Evolutionary conservation across 2,113 vertebrate species (phyloP).

Genomic region (Tricholaema leucomelas): DNA sequence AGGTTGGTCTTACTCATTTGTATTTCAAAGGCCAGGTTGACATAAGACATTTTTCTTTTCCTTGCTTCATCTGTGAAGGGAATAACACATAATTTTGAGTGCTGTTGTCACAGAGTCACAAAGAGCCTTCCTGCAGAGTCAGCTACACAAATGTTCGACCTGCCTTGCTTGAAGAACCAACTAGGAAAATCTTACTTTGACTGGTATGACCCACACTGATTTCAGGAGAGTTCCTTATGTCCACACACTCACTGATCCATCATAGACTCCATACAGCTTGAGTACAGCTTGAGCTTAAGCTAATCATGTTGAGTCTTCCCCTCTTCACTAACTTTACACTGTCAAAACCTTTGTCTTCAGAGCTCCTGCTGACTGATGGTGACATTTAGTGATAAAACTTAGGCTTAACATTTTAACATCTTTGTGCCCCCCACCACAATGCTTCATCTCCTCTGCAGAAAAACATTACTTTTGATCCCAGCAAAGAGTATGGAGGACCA

Average conservation of each 20-base stretch:
- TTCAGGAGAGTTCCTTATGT: background rate
- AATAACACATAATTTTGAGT: constrained; percentile 13
- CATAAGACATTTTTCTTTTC: constrained; percentile 48
- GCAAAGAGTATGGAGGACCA: background rate
- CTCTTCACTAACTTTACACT: background rate
- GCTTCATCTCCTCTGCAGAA: background rate
- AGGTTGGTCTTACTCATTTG: constrained; percentile 46
- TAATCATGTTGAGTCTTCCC: background rate
- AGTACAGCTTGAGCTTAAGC: too few relatives aligned
- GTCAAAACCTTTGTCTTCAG: background rate
- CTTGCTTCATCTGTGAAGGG: background rate
- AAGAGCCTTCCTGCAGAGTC: background rate
- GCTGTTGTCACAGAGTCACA: background rate
- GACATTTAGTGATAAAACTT: background rate
- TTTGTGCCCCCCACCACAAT: background rate
- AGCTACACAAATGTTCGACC: background rate
- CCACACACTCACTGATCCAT: background rate
- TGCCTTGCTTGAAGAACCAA: background rate
- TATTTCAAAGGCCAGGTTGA: constrained; percentile 64
- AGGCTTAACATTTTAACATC: background rate
- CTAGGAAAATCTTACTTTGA: background rate
- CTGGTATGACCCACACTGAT: background rate
- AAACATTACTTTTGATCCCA: background rate
- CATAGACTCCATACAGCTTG: background rate
- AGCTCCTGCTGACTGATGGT: background rate